Evolutionary conservation across 2,888 invertebrate genomes (phyloP), one percentile per base, ranked within the genome.

Genomic region (Netelia melanura): DNA sequence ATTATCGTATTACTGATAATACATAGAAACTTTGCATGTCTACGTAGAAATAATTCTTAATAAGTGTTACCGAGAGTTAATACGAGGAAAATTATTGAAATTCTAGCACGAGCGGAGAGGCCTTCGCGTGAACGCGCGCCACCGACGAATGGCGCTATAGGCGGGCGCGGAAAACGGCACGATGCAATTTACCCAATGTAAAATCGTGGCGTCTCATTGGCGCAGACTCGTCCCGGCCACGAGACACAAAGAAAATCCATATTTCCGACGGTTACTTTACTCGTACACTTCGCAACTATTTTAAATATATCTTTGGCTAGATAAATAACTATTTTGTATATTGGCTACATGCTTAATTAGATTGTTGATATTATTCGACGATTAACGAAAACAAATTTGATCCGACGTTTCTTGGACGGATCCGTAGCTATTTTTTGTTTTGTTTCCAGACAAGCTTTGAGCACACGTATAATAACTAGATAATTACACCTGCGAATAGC

Each of bases 181-280:
- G 58, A 81, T 17, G 75, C 38, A 38, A 38, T 38, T 38, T 38
- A 81, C 14, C 44, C 64, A 52, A 61, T 17, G 11, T 25, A 21
- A 43, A 62, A 71, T 62, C 61, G 81, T 62, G 56, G 81, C 78
- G 79, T 76, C 75, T 87, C 85, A 88, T 86, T 89, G 91, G 90
- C 91, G 92, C 91, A 91, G 90, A 81, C 89, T 89, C 90, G 25
- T 64, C 3, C 30, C 64, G 52, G 82, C 87, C 76, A 77, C 84
- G 87, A 70, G 70, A 81, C 87, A 74, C 85, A 82, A 86, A 84
- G 89, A 92, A 92, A 92, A 92, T 92, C 92, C 89, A 92, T 92
- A 92, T 56, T 61, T 25, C 67, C 71, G 17, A 48, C 0, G 52
- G 48, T 30, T 30, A 75, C 64, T 75, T 75, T 21, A 64, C 64